These are phyloP conservation scores for Drosophila demipolita DNA, from an alignment of 2,888 invertebrate species.

Conservation along the genomic window DNA sequence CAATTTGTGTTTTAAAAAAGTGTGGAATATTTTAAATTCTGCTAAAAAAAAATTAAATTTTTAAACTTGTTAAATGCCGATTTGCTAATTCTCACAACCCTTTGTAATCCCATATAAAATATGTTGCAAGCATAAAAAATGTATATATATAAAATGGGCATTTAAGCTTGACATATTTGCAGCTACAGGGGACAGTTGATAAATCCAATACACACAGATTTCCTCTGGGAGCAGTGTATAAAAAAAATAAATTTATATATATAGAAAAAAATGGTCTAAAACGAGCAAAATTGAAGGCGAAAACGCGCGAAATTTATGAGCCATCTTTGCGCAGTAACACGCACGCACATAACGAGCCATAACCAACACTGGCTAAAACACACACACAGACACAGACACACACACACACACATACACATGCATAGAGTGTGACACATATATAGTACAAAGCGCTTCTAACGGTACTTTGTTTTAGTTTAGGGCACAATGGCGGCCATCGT, in stretches of 20 bases:
- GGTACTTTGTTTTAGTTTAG: constrained; percentile 78
- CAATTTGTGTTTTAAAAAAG: too few relatives aligned
- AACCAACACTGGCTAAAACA: constrained; percentile 61
- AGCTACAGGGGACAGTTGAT: not conserved
- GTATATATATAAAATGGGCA: not conserved
- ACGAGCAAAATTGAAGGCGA: constrained; percentile 60
- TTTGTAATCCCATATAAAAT: not conserved
- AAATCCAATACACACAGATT: constrained; percentile 1
- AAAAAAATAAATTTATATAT: not conserved
- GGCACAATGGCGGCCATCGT: constrained; percentile 70
- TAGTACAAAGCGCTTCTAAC: constrained; percentile 62
- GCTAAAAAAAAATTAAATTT: too few relatives aligned
- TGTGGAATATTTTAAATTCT: not conserved
- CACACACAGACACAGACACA: constrained; percentile 12
- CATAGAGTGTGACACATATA: constrained; percentile 19
- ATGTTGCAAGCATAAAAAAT: not conserved
- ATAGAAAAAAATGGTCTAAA: constrained; percentile 32
- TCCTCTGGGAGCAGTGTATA: not conserved
- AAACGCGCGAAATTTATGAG: constrained; percentile 78
- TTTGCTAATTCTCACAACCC: not conserved
- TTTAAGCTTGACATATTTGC: not conserved
- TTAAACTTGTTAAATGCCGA: not conserved
- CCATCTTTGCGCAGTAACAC: constrained; percentile 77
- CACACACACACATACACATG: not conserved
- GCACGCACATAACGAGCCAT: constrained; percentile 76